Base-by-base conservation (phyloP, 2,797 vertebrate genomes). In the Alfaro cultratus region DNA sequence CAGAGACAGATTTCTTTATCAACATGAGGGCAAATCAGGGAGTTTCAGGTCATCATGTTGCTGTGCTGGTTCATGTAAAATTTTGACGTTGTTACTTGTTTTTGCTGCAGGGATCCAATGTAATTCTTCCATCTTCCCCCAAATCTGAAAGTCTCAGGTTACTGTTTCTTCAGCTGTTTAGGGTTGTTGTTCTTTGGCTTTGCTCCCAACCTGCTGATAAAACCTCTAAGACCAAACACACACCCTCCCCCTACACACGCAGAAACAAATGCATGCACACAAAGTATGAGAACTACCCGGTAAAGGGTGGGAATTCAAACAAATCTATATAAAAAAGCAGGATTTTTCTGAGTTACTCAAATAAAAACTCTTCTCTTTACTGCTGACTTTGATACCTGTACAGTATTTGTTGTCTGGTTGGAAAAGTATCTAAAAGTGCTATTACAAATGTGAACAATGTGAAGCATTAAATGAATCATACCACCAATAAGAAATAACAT, bases 121-220 rank as follows among this genome's bases (percentile, higher is more conserved):
- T 83, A 75, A 89, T 89, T 83, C 78, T 86, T 87, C 72, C 46
- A 78, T 80, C 74, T 82, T 80, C 53, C 72, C 79, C 77, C 49
- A 77, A 67, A 74, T 81, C 88, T 75, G 81, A 72, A 80, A 77
- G 91, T 92, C 84, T 96, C 91, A 5, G 26, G 93, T 96, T 95
- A 90, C 94, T 96, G 94, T 96, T 96, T 91, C 93, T 93, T 91
- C 95, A 96, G 96, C 96, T 96, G 96, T 90, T 94, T 75, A 53
- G 85, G 79, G 84, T 92, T 95, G 94, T 95, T 95, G 91, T 91
- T 89, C 92, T 94, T 94, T 93, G 90, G 82, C 86, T 91, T 83
- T 81, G 82, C 85, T 84, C 82, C 82, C 60, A 79, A 93, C 93
- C 91, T 91, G 87, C 86, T 89, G 91, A 90, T 86, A 75, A 84